Evolutionary conservation across 2,888 invertebrate genomes (phyloP), one percentile per base, ranked within the genome.

Genomic region (Apeira syringaria): DNA sequence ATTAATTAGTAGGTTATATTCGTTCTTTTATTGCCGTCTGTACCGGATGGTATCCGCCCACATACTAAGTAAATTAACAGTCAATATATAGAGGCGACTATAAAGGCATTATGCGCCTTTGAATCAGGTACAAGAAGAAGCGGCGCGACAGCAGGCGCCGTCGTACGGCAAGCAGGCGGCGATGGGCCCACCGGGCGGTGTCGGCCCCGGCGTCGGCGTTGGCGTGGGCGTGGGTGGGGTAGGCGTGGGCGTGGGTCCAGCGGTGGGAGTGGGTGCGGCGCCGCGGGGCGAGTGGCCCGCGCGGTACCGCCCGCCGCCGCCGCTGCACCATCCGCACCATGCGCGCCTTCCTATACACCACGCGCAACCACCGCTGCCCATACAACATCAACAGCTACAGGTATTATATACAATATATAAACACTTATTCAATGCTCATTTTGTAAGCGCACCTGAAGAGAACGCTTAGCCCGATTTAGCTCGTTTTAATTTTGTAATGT

Each of bases 81-180:
- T n/a, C n/a, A n/a, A n/a, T n/a, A n/a, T n/a, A n/a, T n/a, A n/a
- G n/a, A n/a, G n/a, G n/a, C n/a, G n/a, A n/a, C n/a, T n/a, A n/a
- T n/a, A n/a, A n/a, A n/a, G n/a, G n/a, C n/a, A n/a, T n/a, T n/a
- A n/a, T n/a, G n/a, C n/a, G n/a, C n/a, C n/a, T n/a, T n/a, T n/a
- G n/a, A n/a, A 2, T 15, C 93, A 95, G 90, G 93, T 98, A 2
- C 97, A 98, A 77, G 97, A 97, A 71, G 97, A 97, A 73, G 97
- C 97, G 34, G 97, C 97, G 5, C 91, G 97, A 28, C 97, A 98
- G 72, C 96, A 96, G 74, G 95, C 94, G 30, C 95, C 96, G 20
- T 95, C 95, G 62, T 96, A 95, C 67, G 96, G 96, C 53, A 96
- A 97, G 80, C 94, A 94, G 22, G 78, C 79, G 78, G 76, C 78